Conservation (phyloP, 2,888 invertebrate genomes). For the Callyntrura sp. region DNA sequence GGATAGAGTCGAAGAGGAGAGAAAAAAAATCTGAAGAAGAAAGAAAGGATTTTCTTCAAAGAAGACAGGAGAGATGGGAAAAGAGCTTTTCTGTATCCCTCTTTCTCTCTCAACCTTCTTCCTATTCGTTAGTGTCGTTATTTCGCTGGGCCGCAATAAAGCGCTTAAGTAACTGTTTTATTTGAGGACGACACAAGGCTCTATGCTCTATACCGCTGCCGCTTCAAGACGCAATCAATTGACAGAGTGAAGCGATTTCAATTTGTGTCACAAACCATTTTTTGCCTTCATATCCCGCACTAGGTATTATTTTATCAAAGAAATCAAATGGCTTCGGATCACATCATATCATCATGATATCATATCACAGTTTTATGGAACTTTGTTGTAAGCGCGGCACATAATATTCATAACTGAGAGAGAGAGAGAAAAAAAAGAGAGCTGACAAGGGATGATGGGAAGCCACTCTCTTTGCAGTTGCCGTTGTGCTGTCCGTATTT, state of each 20-base stretch:
- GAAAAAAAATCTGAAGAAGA: background rate
- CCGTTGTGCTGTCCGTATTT: background rate
- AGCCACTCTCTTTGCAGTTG: no score
- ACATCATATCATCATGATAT: conserved; percentile 6
- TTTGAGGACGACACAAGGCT: background rate
- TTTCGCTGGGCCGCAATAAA: background rate
- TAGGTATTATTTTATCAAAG: conserved; percentile 33
- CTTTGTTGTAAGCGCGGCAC: background rate
- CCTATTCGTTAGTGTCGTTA: conserved; percentile 2
- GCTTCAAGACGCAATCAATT: conserved; percentile 11
- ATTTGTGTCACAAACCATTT: conserved; percentile 22
- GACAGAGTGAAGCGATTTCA: conserved; percentile 50
- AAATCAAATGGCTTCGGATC: conserved; percentile 38
- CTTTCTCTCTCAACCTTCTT: background rate
- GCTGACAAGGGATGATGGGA: background rate
- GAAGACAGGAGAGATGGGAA: background rate
- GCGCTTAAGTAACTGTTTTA: no score
- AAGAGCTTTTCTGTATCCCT: conserved; percentile 15
- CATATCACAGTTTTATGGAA: background rate
- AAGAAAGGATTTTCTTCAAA: conserved; percentile 32
- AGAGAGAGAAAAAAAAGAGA: no score
- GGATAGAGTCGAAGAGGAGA: background rate
- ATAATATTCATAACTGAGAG: no score
- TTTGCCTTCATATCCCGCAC: background rate
- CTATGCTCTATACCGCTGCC: background rate